phyloP scores from a whole-genome alignment of 1,140 invertebrate genomes.

The Pseudomyrmex flavicornis region DNA sequence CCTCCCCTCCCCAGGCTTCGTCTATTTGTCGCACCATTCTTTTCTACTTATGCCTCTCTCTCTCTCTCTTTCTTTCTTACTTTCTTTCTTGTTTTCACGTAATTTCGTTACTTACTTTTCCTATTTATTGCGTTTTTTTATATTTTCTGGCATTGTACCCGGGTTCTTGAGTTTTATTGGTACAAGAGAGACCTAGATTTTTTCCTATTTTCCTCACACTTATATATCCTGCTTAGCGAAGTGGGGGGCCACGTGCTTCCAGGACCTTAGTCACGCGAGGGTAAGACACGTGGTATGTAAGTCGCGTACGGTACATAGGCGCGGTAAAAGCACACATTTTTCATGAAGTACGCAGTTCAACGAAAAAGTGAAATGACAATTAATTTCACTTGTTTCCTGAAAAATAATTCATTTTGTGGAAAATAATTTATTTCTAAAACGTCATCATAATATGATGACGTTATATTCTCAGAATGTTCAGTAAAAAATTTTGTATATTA shows the following conservation, averaged over 20 bases:
- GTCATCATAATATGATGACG: no score
- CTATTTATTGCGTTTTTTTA: slow-evolving; percentile 21
- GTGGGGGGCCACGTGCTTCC: slow-evolving; percentile 77
- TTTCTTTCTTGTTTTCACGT: neutral
- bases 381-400: neutral
- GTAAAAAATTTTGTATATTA: no score
- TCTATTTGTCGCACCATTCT: slow-evolving; percentile 7
- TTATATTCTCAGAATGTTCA: no score
- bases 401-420: neutral
- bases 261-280: slow-evolving; percentile 70
- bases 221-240: slow-evolving; percentile 17
- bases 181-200: neutral
- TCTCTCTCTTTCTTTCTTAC: neutral
- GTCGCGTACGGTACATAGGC: slow-evolving; percentile 57
- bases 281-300: slow-evolving; percentile 70
- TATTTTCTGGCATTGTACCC: neutral
- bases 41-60: slow-evolving; percentile 4
- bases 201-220: slow-evolving; percentile 44
- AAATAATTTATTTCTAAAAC: neutral
- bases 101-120: neutral
- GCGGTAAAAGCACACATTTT: slow-evolving; percentile 35
- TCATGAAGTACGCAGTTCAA: neutral
- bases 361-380: neutral
- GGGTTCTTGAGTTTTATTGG: no score
- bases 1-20: slow-evolving; percentile 3